Evolutionary conservation across 2,797 vertebrate genomes (phyloP), one percentile per base, ranked within the genome.

Genomic region (Myripristis murdjan): DNA sequence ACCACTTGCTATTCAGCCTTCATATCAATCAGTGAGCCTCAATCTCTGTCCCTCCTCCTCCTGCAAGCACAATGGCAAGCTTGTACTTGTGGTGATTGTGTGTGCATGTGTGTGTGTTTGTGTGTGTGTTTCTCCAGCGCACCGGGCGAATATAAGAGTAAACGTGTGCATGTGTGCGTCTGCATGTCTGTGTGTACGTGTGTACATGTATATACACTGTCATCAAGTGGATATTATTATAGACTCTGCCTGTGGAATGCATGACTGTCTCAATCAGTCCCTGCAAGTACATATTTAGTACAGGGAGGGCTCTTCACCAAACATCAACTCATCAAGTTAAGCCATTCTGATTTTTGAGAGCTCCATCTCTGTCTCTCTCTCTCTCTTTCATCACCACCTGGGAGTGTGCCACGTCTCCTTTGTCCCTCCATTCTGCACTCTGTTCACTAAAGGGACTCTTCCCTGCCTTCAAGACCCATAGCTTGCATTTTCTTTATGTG

Each of bases 21-120:
- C 63, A 86, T 81, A 91, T 89, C 83, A 88, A 81, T 90, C 89
- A 87, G 81, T 82, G 79, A 59, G 63, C 71, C 79, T 73, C 73
- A 33, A 79, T 84, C 84, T 84, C 79, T 67, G 35, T 39, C 57
- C 66, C 44, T 70, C 35, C 62, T 75, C 78, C 51, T 70, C 56
- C 43, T 46, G 51, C 51, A 48, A 49, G 44, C 62, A 85, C 84
- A 88, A 86, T 85, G 72, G 70, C 56, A 66, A 57, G 78, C 75
- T 79, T 87, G 79, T 86, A 63, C 47, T 75, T 22, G 39, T 64
- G 15, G 18, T 56, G 26, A 47, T 12, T n/a, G 43, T 46, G 16
- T 46, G 43, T n/a, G 16, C 18, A 6, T 18, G n/a, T 18, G 5
- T 46, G 16, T 44, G 16, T 18, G 49, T 41, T 47, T 39, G 20